A percentile compares a stretch with the other conserved stretches of the same genome.
Conservation (phyloP, 2,797 vertebrate genomes). For the Xerus rutilus region DNA sequence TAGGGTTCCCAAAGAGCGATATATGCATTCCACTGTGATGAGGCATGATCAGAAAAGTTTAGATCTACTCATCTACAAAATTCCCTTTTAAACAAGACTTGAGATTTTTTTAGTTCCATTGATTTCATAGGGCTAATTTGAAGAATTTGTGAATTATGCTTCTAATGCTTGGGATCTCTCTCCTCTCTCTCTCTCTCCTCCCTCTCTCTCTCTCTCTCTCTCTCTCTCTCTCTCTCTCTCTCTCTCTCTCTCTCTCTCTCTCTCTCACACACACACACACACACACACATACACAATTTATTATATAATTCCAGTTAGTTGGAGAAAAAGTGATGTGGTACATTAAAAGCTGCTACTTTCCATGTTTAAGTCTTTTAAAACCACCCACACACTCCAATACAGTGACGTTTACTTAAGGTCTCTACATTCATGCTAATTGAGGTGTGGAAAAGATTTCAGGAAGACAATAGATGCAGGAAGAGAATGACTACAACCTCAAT, state of each 20-base stretch:
- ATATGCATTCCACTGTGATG: no score
- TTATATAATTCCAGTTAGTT: neutral
- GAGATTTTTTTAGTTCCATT: neutral
- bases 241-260: no score
- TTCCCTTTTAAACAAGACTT: neutral
- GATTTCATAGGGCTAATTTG: constrained; percentile 13
- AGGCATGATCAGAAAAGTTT: neutral
- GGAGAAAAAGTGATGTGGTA: neutral
- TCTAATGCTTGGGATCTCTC: neutral
- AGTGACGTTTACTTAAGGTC: neutral
- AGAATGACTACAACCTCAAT: neutral
- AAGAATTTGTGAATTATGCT: constrained; percentile 12
- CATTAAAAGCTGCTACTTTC: neutral
- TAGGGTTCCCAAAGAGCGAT: neutral
- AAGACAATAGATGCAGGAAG: neutral
- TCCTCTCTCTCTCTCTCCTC: no score
- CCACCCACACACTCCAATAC: neutral
- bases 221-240: no score
- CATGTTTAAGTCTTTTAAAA: constrained; percentile 38
- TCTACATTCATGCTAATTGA: neutral
- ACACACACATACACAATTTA: neutral
- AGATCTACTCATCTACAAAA: neutral
- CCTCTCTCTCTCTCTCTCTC: no score
- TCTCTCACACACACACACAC: no score
- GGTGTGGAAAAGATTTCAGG: neutral